These are phyloP conservation scores for Oryzias melastigma DNA, from an alignment of 2,113 vertebrate genomes.

Conservation along the genomic window DNA sequence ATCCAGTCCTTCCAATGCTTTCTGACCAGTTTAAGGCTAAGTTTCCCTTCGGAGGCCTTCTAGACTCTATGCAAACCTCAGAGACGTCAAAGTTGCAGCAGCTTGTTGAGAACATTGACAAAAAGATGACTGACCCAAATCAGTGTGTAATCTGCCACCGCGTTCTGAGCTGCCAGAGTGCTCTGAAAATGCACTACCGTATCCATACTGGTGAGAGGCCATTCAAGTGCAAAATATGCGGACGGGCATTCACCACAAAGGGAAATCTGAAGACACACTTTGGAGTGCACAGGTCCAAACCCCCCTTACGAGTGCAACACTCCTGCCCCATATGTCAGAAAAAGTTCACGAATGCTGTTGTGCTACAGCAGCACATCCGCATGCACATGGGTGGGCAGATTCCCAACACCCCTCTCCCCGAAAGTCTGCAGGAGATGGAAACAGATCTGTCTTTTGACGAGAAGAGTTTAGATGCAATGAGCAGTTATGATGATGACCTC, in stretches of 20 bases:
- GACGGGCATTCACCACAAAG: constrained; percentile 98
- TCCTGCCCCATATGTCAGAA: constrained; percentile 99
- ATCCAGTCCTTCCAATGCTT: constrained; percentile 85
- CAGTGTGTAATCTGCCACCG: constrained; percentile 98
- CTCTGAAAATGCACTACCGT: constrained; percentile 99
- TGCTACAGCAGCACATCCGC: constrained; percentile 97
- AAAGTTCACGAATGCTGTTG: constrained; percentile 98
- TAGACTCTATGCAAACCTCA: constrained; percentile 99
- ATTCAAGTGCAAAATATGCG: constrained; percentile 99
- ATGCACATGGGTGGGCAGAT: constrained; percentile 99
- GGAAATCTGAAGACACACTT: constrained; percentile 99
- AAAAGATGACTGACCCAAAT: constrained; percentile 99
- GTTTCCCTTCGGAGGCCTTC: constrained; percentile 96
- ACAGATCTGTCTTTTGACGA: constrained; percentile 89
- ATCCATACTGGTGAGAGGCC: constrained; percentile 98
- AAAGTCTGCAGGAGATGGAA: constrained; percentile 93
- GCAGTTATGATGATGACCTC: constrained; percentile 89
- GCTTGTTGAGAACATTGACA: constrained; percentile 98
- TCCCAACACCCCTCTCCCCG: constrained; percentile 91
- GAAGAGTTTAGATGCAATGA: constrained; percentile 87
- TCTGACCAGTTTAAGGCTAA: constrained; percentile 95
- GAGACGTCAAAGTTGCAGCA: constrained; percentile 99
- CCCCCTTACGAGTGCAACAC: constrained; percentile 95
- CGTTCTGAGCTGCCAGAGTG: constrained; percentile 98
- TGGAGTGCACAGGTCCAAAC: constrained; percentile 96